A percentile compares a stretch with the other conserved stretches of the same genome.
These are phyloP conservation scores for Holacanthus passer DNA, from an alignment of 2,113 vertebrate species.

Conservation along the genomic window DNA sequence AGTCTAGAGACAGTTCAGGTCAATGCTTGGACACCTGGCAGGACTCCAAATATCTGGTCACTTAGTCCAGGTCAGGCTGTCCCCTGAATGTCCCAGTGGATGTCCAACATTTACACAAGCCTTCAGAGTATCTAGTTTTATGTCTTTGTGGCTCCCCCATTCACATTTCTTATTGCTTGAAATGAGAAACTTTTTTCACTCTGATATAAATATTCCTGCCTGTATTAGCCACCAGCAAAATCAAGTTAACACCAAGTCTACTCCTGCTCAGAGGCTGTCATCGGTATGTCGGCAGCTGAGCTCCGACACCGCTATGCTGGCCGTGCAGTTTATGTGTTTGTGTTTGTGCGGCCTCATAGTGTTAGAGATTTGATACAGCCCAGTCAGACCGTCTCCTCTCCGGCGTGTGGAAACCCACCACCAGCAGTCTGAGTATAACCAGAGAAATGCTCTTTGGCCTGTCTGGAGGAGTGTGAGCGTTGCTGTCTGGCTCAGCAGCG, in stretches of 20 bases:
- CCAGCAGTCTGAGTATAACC: slow-evolving; percentile 24
- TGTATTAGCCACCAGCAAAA: slow-evolving; percentile 1
- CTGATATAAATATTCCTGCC: background rate
- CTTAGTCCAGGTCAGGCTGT: slow-evolving; percentile 2
- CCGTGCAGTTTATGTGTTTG: background rate
- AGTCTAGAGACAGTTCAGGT: background rate
- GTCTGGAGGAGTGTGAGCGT: slow-evolving; percentile 10
- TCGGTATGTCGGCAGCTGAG: slow-evolving; percentile 46
- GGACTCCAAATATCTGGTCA: slow-evolving; percentile 21
- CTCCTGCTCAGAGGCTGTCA: slow-evolving; percentile 15
- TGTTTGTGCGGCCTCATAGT: slow-evolving; percentile 20
- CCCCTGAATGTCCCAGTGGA: background rate
- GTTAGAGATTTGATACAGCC: slow-evolving; percentile 46
- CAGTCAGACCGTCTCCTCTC: slow-evolving; percentile 46
- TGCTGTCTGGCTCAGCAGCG: slow-evolving; percentile 27
- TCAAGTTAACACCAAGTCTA: background rate
- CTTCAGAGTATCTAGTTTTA: background rate
- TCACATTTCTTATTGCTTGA: background rate
- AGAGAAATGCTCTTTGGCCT: slow-evolving; percentile 10
- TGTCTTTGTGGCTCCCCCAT: background rate
- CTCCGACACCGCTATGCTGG: background rate
- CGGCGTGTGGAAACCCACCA: slow-evolving; percentile 27
- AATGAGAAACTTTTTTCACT: background rate
- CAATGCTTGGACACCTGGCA: background rate
- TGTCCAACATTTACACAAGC: background rate